These are phyloP conservation scores for Drosophila murphyi DNA, from an alignment of 1,140 invertebrate species.

Conservation along the genomic window DNA sequence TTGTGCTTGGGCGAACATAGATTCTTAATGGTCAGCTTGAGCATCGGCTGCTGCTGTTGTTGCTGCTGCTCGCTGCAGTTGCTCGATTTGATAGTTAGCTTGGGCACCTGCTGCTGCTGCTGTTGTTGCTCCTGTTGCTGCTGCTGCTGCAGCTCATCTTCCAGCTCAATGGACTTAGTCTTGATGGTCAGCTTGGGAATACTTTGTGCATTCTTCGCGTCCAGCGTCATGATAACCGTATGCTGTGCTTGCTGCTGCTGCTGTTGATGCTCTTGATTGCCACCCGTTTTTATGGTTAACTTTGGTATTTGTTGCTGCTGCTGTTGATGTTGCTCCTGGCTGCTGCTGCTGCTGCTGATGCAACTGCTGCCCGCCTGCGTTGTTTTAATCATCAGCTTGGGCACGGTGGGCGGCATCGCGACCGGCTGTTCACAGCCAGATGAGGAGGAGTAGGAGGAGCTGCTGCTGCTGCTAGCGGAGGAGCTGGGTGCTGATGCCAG, in stretches of 20 bases:
- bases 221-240: conserved; percentile 78
- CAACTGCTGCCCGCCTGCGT: conserved; percentile 65
- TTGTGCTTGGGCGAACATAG: conserved; percentile 76
- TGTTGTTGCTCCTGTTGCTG: conserved; percentile 5
- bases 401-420: conserved; percentile 61
- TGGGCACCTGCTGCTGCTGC: conserved; percentile 50
- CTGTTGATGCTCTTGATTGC: conserved; percentile 41
- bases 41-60: conserved; percentile 59
- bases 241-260: conserved; percentile 55
- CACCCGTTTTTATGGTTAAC: conserved; percentile 73
- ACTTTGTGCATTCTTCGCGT: conserved; percentile 65
- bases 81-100: conserved; percentile 72
- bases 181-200: conserved; percentile 79
- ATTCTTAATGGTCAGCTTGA: conserved; percentile 82
- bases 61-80: conserved; percentile 32
- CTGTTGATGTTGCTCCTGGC: conserved; percentile 26
- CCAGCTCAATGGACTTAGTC: conserved; percentile 62
- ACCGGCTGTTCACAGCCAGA: conserved; percentile 46
- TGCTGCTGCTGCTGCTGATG: conserved; percentile 41
- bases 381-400: conserved; percentile 82
- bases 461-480: conserved; percentile 19
- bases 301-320: conserved; percentile 71
- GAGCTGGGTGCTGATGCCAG: conserved; percentile 49
- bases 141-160: conserved; percentile 39
- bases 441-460: conserved; percentile 36